Evolutionary conservation across 1,140 invertebrate species (phyloP).

Genomic region (Batillaria attramentaria): DNA sequence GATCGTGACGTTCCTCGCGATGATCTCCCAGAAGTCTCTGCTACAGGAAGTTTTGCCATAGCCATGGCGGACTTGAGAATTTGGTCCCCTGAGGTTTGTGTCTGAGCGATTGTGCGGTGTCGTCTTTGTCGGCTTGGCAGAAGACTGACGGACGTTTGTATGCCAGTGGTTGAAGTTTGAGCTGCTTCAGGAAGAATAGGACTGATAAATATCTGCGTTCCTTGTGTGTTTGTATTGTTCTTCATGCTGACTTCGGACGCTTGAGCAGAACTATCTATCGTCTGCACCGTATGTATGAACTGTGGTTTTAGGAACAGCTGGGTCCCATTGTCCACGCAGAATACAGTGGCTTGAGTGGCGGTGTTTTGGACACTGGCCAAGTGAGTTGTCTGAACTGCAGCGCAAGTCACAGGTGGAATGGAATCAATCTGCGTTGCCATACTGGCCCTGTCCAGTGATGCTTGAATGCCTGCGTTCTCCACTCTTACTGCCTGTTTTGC

Average conservation of each 20-base stretch:
- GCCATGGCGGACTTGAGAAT: not conserved
- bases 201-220: not conserved
- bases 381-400: not conserved
- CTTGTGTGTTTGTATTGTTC: not conserved
- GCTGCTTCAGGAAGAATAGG: not conserved
- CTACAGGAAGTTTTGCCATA: slow-evolving; percentile 9
- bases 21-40: not conserved
- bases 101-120: not conserved
- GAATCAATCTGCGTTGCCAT: not conserved
- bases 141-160: slow-evolving; percentile 1
- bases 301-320: not conserved
- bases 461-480: not conserved
- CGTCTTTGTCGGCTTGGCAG: not conserved
- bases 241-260: no score
- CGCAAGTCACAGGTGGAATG: not conserved
- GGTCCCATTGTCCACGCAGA: not conserved
- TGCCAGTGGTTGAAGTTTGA: not conserved
- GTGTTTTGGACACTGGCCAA: not conserved
- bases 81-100: slow-evolving; percentile 8
- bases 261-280: not conserved
- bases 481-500: not conserved
- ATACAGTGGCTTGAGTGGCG: not conserved
- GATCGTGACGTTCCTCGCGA: not conserved
- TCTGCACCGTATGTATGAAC: not conserved
- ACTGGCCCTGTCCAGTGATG: not conserved